Evolutionary conservation across 2,113 vertebrate genomes (phyloP).

Genomic region (Hiodon alosoides): DNA sequence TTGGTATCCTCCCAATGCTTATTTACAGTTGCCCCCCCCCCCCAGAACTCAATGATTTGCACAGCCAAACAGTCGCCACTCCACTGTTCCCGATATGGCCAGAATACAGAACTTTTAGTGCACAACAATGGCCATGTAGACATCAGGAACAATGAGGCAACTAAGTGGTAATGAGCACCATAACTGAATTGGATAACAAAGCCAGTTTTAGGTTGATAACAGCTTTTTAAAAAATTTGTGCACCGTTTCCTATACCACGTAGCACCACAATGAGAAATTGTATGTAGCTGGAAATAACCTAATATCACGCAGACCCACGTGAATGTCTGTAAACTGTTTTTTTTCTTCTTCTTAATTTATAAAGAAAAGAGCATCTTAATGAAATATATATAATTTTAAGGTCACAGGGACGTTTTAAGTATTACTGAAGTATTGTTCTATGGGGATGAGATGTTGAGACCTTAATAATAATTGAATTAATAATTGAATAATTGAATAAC

Average conservation of each 20-base stretch:
- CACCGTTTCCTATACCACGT: slow-evolving; percentile 44
- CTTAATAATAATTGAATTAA: too few relatives aligned
- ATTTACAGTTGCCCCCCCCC: neutral
- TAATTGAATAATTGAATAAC: too few relatives aligned
- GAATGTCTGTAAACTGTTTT: slow-evolving; percentile 29
- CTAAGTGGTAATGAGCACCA: slow-evolving; percentile 45
- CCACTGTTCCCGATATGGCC: neutral
- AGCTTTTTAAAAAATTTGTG: slow-evolving; percentile 24
- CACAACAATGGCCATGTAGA: slow-evolving; percentile 6
- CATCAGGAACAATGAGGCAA: slow-evolving; percentile 8
- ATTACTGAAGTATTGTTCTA: neutral
- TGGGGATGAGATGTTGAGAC: neutral
- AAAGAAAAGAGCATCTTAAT: slow-evolving; percentile 35
- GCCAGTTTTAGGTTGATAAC: slow-evolving; percentile 34
- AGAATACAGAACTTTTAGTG: neutral
- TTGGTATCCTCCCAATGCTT: too few relatives aligned
- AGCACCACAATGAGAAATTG: slow-evolving; percentile 53
- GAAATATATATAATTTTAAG: slow-evolving; percentile 27
- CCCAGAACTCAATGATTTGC: neutral
- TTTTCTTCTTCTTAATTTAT: slow-evolving; percentile 36
- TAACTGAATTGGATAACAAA: slow-evolving; percentile 6
- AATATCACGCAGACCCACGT: slow-evolving; percentile 22
- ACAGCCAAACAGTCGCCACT: slow-evolving; percentile 1
- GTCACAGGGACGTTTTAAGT: slow-evolving; percentile 30
- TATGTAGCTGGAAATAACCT: slow-evolving; percentile 31